A percentile compares a stretch with the other conserved stretches of the same genome.
Conservation (phyloP, 2,888 invertebrate genomes). For the Nebria salina region DNA sequence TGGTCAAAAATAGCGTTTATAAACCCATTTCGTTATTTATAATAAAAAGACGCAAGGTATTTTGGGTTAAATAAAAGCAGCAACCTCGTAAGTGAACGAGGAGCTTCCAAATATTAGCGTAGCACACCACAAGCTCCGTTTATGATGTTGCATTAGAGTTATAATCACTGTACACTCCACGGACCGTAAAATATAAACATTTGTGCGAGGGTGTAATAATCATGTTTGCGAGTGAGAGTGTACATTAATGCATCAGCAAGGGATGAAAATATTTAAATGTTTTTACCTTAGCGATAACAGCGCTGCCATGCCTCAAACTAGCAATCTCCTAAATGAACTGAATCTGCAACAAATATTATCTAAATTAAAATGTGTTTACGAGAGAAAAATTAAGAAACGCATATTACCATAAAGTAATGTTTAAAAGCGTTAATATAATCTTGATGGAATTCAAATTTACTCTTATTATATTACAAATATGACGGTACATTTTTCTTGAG, state of each 20-base stretch:
- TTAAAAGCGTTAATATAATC: slow-evolving; percentile 30
- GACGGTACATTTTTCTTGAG: not conserved
- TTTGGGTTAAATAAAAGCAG: not conserved
- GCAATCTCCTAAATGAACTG: not conserved
- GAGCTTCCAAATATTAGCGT: not conserved
- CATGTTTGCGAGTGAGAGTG: slow-evolving; percentile 19
- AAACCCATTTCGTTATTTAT: not conserved
- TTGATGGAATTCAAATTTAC: not conserved
- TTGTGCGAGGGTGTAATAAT: not conserved
- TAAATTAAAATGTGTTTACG: slow-evolving; percentile 34
- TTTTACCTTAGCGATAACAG: slow-evolving; percentile 12
- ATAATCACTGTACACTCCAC: slow-evolving; percentile 33
- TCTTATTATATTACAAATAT: not conserved
- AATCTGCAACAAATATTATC: slow-evolving; percentile 32
- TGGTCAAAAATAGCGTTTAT: too few species aligned
- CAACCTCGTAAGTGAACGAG: not conserved
- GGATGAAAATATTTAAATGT: slow-evolving; percentile 23
- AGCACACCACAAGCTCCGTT: not conserved
- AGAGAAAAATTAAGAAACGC: slow-evolving; percentile 34
- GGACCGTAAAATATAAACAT: slow-evolving; percentile 21
- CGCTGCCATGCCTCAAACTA: not conserved
- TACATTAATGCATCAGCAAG: slow-evolving; percentile 34
- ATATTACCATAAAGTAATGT: slow-evolving; percentile 39
- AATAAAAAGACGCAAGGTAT: not conserved
- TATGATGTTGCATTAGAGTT: slow-evolving; percentile 32